These are phyloP conservation scores for Poecilia picta DNA, from an alignment of 2,797 vertebrate species.

Conservation along the genomic window DNA sequence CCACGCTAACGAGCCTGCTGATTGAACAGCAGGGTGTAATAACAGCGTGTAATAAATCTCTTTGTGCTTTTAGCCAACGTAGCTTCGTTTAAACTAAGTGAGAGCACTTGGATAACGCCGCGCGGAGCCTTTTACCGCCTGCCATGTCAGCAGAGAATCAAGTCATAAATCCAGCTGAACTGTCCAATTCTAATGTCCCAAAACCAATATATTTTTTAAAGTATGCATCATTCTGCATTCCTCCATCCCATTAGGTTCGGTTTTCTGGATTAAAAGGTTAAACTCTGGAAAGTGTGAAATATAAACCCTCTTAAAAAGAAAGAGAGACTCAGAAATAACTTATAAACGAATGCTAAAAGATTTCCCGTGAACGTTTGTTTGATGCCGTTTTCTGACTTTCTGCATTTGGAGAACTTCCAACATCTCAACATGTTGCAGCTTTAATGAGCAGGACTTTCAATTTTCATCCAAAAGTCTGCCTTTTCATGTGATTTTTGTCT, in stretches of 20 bases:
- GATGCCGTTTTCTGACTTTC: neutral
- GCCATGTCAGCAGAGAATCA: constrained; percentile 17
- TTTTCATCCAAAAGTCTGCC: neutral
- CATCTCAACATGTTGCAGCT: neutral
- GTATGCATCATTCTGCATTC: neutral
- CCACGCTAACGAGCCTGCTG: constrained; percentile 17
- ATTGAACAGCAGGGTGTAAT: neutral
- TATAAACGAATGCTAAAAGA: neutral
- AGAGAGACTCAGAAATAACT: neutral
- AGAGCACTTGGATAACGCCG: constrained; percentile 2
- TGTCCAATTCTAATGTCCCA: neutral
- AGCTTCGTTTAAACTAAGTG: neutral
- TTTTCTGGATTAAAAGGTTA: neutral
- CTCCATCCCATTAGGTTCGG: neutral
- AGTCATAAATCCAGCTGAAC: neutral
- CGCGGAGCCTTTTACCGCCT: constrained; percentile 2
- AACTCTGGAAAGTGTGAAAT: neutral
- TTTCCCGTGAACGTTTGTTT: neutral
- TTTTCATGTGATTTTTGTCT: neutral
- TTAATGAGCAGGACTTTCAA: neutral
- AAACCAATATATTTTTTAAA: neutral
- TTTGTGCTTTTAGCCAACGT: constrained; percentile 18
- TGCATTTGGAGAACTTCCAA: neutral
- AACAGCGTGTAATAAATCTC: constrained; percentile 1
- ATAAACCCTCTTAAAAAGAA: neutral